phyloP scores from a whole-genome alignment of 2,888 invertebrate species.

The Latrodectus hesperus region DNA sequence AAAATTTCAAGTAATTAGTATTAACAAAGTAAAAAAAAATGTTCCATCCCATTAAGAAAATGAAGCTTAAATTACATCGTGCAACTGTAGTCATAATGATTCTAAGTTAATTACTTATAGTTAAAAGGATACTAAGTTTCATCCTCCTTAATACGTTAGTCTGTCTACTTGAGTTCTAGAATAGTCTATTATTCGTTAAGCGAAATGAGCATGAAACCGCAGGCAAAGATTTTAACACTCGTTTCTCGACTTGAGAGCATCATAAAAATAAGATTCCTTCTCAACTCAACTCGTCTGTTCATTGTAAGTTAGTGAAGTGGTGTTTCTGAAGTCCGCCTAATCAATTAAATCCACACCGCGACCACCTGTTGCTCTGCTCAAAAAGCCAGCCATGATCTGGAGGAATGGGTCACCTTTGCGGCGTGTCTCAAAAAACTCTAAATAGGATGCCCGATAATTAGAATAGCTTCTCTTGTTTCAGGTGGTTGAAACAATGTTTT shows the following conservation, averaged over 20 bases:
- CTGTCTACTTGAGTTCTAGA: no score
- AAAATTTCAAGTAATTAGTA: no score
- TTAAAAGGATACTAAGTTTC: no score
- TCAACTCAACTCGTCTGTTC: no score
- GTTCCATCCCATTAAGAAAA: no score
- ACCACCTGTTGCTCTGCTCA: slow-evolving; percentile 46
- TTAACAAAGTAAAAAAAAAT: no score
- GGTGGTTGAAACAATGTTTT: slow-evolving; percentile 34
- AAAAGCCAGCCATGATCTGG: slow-evolving; percentile 25
- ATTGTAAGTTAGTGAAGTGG: slow-evolving; percentile 8
- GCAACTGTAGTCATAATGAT: no score
- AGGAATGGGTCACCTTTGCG: slow-evolving; percentile 30
- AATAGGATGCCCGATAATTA: slow-evolving; percentile 24
- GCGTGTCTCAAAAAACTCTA: slow-evolving; percentile 1
- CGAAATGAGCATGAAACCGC: slow-evolving; percentile 12
- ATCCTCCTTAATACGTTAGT: no score
- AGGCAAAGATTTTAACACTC: slow-evolving; percentile 13
- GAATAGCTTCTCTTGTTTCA: slow-evolving; percentile 35
- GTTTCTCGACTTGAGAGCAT: slow-evolving; percentile 38
- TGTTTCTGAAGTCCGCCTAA: slow-evolving; percentile 32
- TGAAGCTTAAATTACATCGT: no score
- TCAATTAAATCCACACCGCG: slow-evolving; percentile 57
- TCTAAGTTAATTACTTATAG: no score
- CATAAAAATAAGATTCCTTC: slow-evolving; percentile 16
- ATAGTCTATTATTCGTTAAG: no score